Percentiles rank a stretch among this genome's conserved stretches.
These are phyloP conservation scores for Ptychoptera contaminata DNA, from an alignment of 2,888 invertebrate species.

Conservation along the genomic window DNA sequence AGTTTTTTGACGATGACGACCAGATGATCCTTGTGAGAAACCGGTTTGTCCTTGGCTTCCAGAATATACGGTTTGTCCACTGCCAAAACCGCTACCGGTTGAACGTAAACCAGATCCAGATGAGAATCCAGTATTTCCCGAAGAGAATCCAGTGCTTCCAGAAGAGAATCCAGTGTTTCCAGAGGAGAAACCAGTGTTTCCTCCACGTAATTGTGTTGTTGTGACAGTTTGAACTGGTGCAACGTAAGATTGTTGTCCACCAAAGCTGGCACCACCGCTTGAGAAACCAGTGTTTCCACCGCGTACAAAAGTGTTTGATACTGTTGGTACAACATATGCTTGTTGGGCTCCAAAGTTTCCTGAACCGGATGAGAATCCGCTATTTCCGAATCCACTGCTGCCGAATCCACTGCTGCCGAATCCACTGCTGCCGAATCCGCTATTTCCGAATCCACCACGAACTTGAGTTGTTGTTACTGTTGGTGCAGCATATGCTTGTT, in stretches of 20 bases:
- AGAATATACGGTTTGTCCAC: not conserved
- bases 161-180: conserved; percentile 1
- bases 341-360: not conserved
- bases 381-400: too few species aligned
- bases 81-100: not conserved
- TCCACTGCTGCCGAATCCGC: too few species aligned
- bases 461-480: too few species aligned
- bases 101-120: not conserved
- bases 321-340: too few species aligned
- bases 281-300: not conserved
- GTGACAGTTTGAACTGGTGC: too few species aligned
- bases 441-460: too few species aligned
- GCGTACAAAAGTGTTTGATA: too few species aligned
- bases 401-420: too few species aligned
- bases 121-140: not conserved
- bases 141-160: not conserved
- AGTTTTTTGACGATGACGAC: not conserved
- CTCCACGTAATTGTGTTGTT: not conserved
- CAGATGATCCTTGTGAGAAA: not conserved
- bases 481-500: too few species aligned
- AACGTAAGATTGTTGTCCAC: not conserved
- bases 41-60: not conserved
- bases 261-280: not conserved
- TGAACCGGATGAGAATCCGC: not conserved
- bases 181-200: not conserved